Evolutionary conservation across 2,888 invertebrate genomes (phyloP).

Genomic region (Polyommatus icarus): DNA sequence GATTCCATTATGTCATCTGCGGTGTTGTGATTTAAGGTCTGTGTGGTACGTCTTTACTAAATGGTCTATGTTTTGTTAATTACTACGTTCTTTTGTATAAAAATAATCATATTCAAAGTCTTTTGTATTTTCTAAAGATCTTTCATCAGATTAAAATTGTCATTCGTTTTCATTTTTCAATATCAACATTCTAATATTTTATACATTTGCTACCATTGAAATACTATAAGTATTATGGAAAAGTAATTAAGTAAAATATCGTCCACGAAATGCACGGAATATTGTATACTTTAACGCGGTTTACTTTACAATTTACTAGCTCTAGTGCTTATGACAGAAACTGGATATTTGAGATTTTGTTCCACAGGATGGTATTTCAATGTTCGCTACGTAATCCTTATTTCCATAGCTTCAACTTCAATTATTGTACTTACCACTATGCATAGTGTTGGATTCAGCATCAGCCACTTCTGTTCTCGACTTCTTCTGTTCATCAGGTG

Average conservation of each 20-base stretch:
- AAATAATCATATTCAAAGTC: neutral
- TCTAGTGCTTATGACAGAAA: too few relatives aligned
- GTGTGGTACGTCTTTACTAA: neutral
- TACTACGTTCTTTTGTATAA: neutral
- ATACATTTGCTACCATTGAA: neutral
- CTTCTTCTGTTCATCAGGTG: conserved; percentile 85
- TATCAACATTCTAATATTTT: neutral
- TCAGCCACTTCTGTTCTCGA: conserved; percentile 90
- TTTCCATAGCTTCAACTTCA: neutral
- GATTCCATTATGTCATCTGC: conserved; percentile 35
- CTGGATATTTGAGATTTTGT: neutral
- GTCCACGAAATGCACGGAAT: too few relatives aligned
- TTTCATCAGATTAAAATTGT: neutral
- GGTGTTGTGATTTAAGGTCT: conserved; percentile 4
- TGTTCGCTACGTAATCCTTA: neutral
- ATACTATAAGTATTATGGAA: neutral
- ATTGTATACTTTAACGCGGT: too few relatives aligned
- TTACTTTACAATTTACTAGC: too few relatives aligned
- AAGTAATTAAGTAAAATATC: too few relatives aligned
- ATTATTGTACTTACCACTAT: conserved; percentile 88
- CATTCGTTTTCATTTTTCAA: neutral
- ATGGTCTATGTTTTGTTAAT: conserved; percentile 7
- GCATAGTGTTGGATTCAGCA: conserved; percentile 94
- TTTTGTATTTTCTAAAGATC: neutral
- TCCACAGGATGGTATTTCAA: neutral